These are phyloP conservation scores for Gallirallus australis DNA, from an alignment of 2,797 vertebrate genomes.

Conservation along the genomic window DNA sequence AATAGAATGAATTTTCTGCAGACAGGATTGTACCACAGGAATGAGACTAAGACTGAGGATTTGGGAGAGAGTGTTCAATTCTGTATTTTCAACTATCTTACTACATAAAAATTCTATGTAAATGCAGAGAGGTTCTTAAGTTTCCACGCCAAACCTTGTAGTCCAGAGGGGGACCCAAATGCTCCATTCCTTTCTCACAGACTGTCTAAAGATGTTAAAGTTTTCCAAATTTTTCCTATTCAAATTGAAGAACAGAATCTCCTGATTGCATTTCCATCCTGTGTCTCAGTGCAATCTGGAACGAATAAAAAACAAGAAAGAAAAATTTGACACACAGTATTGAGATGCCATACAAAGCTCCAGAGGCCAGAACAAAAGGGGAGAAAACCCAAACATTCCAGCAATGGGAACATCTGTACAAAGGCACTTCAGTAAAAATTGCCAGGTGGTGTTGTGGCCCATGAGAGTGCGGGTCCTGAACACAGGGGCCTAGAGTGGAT, in stretches of 20 bases:
- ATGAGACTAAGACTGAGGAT: not conserved
- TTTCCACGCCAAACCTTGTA: not conserved
- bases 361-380: slow-evolving; percentile 25
- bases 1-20: not conserved
- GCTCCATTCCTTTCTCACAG: not conserved
- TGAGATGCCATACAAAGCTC: slow-evolving; percentile 39
- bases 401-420: slow-evolving; percentile 39
- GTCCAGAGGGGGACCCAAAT: not conserved
- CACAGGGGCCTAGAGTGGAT: accelerated
- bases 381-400: slow-evolving; percentile 20
- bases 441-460: slow-evolving; percentile 11
- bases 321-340: slow-evolving; percentile 29
- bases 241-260: not conserved
- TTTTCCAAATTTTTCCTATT: not conserved
- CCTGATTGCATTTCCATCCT: not conserved
- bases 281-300: slow-evolving; percentile 36
- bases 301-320: slow-evolving; percentile 15
- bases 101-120: not conserved
- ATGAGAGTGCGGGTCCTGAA: not conserved
- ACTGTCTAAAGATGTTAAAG: not conserved
- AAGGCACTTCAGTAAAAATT: not conserved
- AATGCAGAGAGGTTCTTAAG: not conserved
- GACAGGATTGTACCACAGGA: not conserved
- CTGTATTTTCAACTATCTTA: not conserved
- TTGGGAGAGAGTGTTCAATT: not conserved